phyloP scores from a whole-genome alignment of 2,113 vertebrate genomes.

The Actenoides hombroni region DNA sequence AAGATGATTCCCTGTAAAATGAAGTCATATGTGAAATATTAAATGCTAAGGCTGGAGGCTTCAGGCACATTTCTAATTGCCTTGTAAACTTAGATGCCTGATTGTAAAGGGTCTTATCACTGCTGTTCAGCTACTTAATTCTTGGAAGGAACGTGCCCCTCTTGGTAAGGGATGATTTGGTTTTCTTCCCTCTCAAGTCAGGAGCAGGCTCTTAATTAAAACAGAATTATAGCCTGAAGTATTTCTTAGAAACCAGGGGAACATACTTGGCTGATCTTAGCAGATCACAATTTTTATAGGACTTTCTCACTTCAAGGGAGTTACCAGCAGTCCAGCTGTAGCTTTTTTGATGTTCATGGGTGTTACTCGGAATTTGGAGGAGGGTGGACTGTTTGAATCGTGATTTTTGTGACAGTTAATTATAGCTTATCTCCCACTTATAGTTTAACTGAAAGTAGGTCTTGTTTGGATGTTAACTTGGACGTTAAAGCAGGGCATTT shows the following conservation, averaged over 20 bases:
- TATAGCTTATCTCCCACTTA: background rate
- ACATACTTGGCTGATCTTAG: background rate
- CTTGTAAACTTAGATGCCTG: slow-evolving; percentile 2
- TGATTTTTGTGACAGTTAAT: background rate
- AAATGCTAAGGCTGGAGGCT: background rate
- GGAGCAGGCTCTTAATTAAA: slow-evolving; percentile 25
- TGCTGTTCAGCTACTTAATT: background rate
- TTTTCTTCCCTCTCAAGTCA: background rate
- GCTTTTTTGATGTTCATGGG: background rate
- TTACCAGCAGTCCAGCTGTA: background rate
- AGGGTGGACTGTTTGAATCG: background rate
- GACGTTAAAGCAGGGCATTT: background rate
- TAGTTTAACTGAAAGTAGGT: background rate
- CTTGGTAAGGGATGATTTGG: background rate
- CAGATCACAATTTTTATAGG: background rate
- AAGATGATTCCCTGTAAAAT: background rate
- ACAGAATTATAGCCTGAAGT: background rate
- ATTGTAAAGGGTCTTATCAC: background rate
- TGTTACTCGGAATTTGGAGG: background rate
- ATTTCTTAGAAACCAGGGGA: background rate
- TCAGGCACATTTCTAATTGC: background rate
- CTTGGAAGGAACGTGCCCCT: background rate
- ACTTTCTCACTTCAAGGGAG: background rate
- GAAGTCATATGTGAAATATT: background rate
- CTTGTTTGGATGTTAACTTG: background rate